Percentiles rank a stretch among this genome's conserved stretches.
Evolutionary conservation across 2,113 vertebrate genomes (phyloP).

Genomic region (Corythoichthys haematopterus): DNA sequence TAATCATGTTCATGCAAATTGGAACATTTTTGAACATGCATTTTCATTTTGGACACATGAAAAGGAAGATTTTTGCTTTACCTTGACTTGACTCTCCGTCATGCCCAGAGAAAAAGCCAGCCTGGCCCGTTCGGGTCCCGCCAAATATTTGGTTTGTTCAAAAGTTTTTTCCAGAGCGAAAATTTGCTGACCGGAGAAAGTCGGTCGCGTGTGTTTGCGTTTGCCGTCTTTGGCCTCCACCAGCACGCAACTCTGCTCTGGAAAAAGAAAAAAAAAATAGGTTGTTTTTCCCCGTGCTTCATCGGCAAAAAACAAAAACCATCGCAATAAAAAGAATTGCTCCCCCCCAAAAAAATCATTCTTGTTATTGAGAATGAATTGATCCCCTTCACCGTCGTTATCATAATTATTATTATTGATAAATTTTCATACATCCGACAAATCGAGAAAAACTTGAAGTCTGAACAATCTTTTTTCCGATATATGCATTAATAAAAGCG

Average conservation of each 20-base stretch:
- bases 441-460: too few species aligned
- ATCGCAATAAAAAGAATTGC: background rate
- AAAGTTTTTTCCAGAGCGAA: slow-evolving; percentile 98
- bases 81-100: slow-evolving; percentile 99
- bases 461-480: too few species aligned
- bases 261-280: slow-evolving; percentile 14
- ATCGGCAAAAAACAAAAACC: background rate
- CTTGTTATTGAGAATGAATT: too few species aligned
- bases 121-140: slow-evolving; percentile 89
- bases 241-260: slow-evolving; percentile 91
- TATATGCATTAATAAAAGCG: too few species aligned
- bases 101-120: slow-evolving; percentile 94
- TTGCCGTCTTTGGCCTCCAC: slow-evolving; percentile 88
- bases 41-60: too few species aligned
- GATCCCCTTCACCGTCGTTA: too few species aligned
- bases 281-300: too few species aligned
- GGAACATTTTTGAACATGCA: too few species aligned
- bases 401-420: too few species aligned
- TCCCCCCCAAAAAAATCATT: too few species aligned
- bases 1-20: too few species aligned
- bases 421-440: too few species aligned
- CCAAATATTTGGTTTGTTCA: slow-evolving; percentile 96
- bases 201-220: slow-evolving; percentile 93
- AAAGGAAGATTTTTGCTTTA: slow-evolving; percentile 29
- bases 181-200: slow-evolving; percentile 97